Base-by-base conservation (phyloP, 2,888 invertebrate genomes). In the Bombylius discolor region DNA sequence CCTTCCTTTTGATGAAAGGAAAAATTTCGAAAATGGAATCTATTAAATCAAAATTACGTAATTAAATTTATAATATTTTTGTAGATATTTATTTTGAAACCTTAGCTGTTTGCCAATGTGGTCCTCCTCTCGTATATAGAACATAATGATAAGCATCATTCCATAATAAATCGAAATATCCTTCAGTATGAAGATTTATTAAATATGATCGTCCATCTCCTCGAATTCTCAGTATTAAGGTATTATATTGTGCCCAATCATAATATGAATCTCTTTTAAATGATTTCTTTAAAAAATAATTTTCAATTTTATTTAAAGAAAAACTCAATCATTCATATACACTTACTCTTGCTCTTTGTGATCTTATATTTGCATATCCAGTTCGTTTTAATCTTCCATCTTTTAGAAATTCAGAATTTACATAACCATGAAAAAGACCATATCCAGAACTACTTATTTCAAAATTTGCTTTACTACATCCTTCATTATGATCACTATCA, bases 21-120 rank as follows among this genome's bases (percentile, higher is more conserved):
- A 82, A 68, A 97, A 96, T 73, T 94, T 95, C 11, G 95, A 93
- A 75, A 96, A 93, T 3, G 96, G 96, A 66, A 97, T 89, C 89
- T 87, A 77, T 47, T 83, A 81, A 59, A 64, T 62, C 58, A 58
- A 53, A 36, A 44, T 14, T 8, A 14, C 23, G 14, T 45, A 47
- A 36, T 23, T 23, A 23, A 23, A 23, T 23, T 23, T 23, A 23
- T 23, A 23, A 23, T 23, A 23, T 23, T 23, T 23, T 1, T 23
- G 23, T 23, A 23, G 23, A 23, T 23, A 23, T 23, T 23, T 23
- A 3, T 23, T 23, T 23, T 23, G 1, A 23, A 23, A 23, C 90
- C 80, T 85, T 90, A 34, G 87, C 82, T 59, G 83, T 76, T 77
- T 99, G 98, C 99, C 99, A 99, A 70, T 99, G 97, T 0, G 99